Conservation (phyloP, 2,888 invertebrate genomes). For the Tenthredo amoena region DNA sequence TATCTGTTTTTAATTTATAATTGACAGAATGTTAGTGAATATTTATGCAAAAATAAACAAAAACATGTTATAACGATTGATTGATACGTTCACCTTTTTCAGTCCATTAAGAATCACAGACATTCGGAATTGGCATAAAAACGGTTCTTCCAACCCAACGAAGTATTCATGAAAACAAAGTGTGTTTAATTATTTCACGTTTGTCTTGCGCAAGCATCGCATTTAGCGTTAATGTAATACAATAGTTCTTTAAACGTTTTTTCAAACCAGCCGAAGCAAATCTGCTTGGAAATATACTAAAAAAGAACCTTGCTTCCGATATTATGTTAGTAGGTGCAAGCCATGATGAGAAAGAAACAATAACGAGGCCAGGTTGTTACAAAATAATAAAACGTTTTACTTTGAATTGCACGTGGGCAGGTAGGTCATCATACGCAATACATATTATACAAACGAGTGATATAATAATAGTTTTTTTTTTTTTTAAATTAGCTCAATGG, state of each 20-base stretch:
- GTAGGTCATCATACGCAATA: background rate
- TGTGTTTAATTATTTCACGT: background rate
- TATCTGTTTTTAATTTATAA: constrained; percentile 52
- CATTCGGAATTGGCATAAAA: background rate
- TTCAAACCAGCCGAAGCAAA: background rate
- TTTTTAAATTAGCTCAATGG: background rate
- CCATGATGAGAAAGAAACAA: background rate
- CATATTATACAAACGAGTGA: background rate
- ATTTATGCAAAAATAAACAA: constrained; percentile 36
- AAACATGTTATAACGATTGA: constrained; percentile 32
- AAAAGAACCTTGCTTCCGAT: background rate
- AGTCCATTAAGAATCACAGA: background rate
- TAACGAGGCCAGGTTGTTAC: constrained; percentile 18
- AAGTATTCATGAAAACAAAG: background rate
- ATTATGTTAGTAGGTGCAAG: constrained; percentile 4
- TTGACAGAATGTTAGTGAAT: constrained; percentile 52
- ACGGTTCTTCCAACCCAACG: background rate
- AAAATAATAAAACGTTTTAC: constrained; percentile 31
- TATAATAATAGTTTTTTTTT: background rate
- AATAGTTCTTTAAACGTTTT: background rate
- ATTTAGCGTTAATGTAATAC: background rate
- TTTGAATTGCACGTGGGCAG: background rate
- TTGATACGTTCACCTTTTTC: background rate
- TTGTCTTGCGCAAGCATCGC: background rate
- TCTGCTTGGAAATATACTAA: background rate